Base-by-base conservation (phyloP, 2,888 invertebrate species). In the Prionchulus punctatus region DNA sequence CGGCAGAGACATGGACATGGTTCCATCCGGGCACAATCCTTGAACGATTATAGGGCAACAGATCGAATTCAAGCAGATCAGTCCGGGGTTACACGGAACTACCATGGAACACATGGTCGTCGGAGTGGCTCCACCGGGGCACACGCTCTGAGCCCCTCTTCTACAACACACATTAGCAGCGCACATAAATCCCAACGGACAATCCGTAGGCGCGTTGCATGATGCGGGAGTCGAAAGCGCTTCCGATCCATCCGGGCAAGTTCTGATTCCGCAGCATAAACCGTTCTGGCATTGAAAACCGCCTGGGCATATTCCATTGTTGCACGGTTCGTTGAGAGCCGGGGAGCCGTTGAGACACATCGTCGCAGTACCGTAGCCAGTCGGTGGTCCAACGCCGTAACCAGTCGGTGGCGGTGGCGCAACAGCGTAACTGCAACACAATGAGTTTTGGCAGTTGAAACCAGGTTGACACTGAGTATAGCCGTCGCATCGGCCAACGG, bases 211-310 rank as follows among this genome's bases (percentile, higher is more conserved):
- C 7, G 7, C 36, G 36, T 18, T 18, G 36, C 36, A 36, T 7
- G 36, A n/a, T n/a, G n/a, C n/a, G n/a, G n/a, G 31, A 18, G 25
- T 4, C 3, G 12, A 18, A 30, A 51, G n/a, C 21, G 36, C n/a
- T 7, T 26, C 4, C 15, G 31, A 2, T 7, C 52, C 52, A 31
- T 52, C 36, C 21, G 52, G 52, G 27, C 54, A 54, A 7, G 48
- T 54, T 2, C 27, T 18, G 15, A 23, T 31, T 21, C 59, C 56
- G 53, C 66, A 66, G 56, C 64, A 64, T 1, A 57, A 56, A 27
- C 62, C 61, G 4, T 52, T 48, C 3, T 60, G 55, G 53, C 66
- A 66, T 2, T 54, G 53, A 59, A 62, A 64, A 7, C 62, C 57
- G 2, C 58, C 43, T 2, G 66, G 66, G 58, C 66, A 66, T 50